Percentiles rank a stretch among this genome's conserved stretches.
These are phyloP conservation scores for Idris sp. DNA, from an alignment of 1,140 invertebrate species.

Conservation along the genomic window DNA sequence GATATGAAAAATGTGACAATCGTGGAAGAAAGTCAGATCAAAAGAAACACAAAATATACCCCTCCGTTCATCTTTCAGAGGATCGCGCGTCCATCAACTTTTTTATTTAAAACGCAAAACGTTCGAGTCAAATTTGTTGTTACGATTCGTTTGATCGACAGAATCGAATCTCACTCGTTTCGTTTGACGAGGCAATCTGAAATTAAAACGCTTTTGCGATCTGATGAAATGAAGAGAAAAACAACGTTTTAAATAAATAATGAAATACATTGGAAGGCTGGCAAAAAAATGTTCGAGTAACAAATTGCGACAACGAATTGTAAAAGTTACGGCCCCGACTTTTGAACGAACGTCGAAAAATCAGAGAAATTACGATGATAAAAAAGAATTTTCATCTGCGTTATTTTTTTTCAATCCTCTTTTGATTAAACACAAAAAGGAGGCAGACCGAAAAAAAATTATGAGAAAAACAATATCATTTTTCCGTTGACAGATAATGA, in stretches of 20 bases:
- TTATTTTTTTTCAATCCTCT: not conserved
- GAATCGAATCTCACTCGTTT: constrained; percentile 59
- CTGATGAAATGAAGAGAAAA: constrained; percentile 48
- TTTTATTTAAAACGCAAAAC: constrained; percentile 57
- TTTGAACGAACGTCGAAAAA: constrained; percentile 20
- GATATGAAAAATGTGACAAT: constrained; percentile 48
- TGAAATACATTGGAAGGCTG: constrained; percentile 53
- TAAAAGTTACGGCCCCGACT: constrained; percentile 40
- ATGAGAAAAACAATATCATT: too few relatives aligned
- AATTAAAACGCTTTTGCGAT: constrained; percentile 62
- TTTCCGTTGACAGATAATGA: too few relatives aligned
- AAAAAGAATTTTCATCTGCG: constrained; percentile 17
- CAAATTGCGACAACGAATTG: constrained; percentile 32
- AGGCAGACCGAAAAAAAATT: too few relatives aligned
- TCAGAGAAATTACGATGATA: constrained; percentile 23
- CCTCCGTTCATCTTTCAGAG: constrained; percentile 51
- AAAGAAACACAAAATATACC: constrained; percentile 49
- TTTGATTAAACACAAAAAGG: too few relatives aligned
- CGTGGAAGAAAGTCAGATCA: constrained; percentile 57
- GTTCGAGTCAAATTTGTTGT: constrained; percentile 63
- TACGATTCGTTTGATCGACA: constrained; percentile 65
- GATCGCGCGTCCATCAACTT: constrained; percentile 61
- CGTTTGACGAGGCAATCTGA: constrained; percentile 61
- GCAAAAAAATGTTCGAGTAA: constrained; percentile 25
- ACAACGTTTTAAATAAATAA: constrained; percentile 59